These are phyloP conservation scores for Cheiracanthium punctorium DNA, from an alignment of 2,888 invertebrate species.

Conservation along the genomic window DNA sequence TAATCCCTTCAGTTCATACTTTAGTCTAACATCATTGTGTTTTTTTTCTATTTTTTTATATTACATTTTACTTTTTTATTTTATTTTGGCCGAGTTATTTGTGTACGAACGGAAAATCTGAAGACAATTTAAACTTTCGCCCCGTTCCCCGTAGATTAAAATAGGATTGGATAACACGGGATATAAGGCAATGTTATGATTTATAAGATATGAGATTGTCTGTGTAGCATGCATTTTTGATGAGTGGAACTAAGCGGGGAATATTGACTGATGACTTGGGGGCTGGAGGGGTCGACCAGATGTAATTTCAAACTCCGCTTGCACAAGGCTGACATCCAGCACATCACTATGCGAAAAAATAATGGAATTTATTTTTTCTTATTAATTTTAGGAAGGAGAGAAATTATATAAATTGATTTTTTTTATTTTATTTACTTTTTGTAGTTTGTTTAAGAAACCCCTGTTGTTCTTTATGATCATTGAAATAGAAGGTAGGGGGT, in stretches of 20 bases:
- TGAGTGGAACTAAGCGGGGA: conserved; percentile 1
- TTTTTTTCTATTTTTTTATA: conserved; percentile 1
- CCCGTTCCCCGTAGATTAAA: conserved; percentile 46
- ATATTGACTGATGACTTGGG: conserved; percentile 34
- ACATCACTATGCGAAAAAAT: background rate
- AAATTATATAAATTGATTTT: too few species aligned
- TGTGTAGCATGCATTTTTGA: conserved; percentile 53
- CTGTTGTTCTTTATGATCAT: too few species aligned
- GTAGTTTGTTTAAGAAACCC: too few species aligned
- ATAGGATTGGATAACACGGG: conserved; percentile 51
- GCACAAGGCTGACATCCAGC: background rate
- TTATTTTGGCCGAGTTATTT: conserved; percentile 42
- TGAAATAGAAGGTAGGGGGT: too few species aligned
- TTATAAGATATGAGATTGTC: conserved; percentile 50
- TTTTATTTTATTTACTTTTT: too few species aligned
- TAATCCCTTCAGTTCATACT: conserved; percentile 62
- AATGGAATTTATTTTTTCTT: background rate
- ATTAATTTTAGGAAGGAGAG: background rate
- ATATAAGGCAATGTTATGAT: conserved; percentile 23
- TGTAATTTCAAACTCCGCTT: background rate
- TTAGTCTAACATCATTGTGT: conserved; percentile 22
- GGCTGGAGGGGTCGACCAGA: background rate
- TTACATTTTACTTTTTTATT: conserved; percentile 14
- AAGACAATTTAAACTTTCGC: conserved; percentile 51
- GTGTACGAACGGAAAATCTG: conserved; percentile 28